These are phyloP conservation scores for Neomorphus geoffroyi DNA, from an alignment of 2,797 vertebrate species.

Conservation along the genomic window DNA sequence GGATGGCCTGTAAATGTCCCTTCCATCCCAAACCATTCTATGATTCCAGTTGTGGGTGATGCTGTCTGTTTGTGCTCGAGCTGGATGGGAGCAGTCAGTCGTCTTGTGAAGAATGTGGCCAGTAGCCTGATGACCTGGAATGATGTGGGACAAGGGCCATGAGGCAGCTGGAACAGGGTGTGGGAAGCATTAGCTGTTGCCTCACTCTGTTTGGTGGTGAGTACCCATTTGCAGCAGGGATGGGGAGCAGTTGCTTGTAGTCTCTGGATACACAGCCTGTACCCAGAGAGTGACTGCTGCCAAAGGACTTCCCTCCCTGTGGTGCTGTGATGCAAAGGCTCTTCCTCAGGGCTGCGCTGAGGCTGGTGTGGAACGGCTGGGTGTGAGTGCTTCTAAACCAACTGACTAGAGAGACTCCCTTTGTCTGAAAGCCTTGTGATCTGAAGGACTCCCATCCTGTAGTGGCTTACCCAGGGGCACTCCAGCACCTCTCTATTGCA, in stretches of 20 bases:
- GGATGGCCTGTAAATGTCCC: too few species aligned
- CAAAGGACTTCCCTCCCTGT: too few species aligned
- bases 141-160: background rate
- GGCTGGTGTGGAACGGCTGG: background rate
- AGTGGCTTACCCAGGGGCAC: accelerated
- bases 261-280: background rate
- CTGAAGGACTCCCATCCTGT: background rate
- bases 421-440: background rate
- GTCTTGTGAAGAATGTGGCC: background rate
- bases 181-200: background rate
- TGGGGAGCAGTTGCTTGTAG: background rate
- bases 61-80: background rate
- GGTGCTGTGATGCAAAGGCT: too few species aligned
- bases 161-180: background rate
- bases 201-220: background rate
- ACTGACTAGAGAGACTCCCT: background rate
- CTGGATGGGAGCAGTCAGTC: background rate
- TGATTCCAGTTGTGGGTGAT: background rate
- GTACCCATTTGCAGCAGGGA: background rate
- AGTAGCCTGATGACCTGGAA: background rate
- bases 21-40: too few species aligned
- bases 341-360: too few species aligned
- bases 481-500: background rate
- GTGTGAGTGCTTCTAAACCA: background rate
- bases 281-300: background rate